Evolutionary conservation across 2,888 invertebrate genomes (phyloP), one percentile per base, ranked within the genome.

Genomic region (Nomada flava): DNA sequence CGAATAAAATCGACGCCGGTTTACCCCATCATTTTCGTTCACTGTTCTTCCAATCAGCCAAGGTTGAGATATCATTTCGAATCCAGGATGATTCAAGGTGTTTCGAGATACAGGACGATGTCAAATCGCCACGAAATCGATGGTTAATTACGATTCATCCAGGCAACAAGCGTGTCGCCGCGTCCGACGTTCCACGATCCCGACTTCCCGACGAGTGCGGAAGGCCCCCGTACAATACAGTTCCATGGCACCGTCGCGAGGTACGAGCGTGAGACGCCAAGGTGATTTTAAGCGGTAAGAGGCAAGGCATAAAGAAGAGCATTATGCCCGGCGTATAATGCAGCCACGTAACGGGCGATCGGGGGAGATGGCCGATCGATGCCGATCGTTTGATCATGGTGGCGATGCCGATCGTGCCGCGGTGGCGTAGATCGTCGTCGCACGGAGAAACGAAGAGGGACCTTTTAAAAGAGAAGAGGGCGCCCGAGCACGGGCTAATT

Each of bases 261-360:
- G 64, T 20, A 29, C 20, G 26, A 44, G 63, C 76, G 63, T 65
- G 52, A 82, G 76, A 81, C 73, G 82, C 75, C 67, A 62, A 62
- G 76, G 63, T 78, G 85, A 83, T 85, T 89, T 88, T 79, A 89
- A 36, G 87, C 86, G 85, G 87, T 87, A 86, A 83, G 80, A 86
- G 79, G 76, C 76, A 59, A 74, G 78, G 87, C 83, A 89, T 89
- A 89, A 90, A 88, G 89, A 89, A 83, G 90, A 89, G 89, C 87
- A 86, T 90, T 89, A 89, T 90, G 79, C 83, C 83, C 79, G 77
- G 84, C 82, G 86, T 84, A 92, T 91, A 91, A 91, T 91, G 90
- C 89, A 90, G 86, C 89, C 88, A 86, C 88, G 87, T 91, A 91
- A 91, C 91, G 89, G 91, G 83, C 81, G 89, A 91, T 91, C 92